A percentile compares a stretch with the other conserved stretches of the same genome.
Evolutionary conservation across 2,888 invertebrate species (phyloP).

Genomic region (Halocaridina rubra): DNA sequence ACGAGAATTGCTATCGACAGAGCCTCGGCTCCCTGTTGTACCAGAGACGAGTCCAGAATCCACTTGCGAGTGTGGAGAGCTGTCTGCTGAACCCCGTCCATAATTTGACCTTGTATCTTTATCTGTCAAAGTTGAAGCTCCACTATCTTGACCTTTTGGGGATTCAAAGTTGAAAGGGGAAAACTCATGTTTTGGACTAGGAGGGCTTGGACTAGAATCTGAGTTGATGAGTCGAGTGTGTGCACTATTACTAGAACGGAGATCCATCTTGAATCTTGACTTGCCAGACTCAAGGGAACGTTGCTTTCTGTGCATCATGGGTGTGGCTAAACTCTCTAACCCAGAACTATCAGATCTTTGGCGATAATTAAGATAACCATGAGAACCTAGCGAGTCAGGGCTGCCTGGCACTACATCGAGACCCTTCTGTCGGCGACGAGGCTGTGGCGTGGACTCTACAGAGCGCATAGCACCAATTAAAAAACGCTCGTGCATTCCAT

Average conservation of each 20-base stretch:
- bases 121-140: constrained; percentile 57
- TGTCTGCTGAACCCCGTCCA: constrained; percentile 64
- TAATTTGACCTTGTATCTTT: constrained; percentile 50
- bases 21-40: constrained; percentile 66
- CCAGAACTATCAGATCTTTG: constrained; percentile 59
- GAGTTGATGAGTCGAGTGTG: constrained; percentile 64
- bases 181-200: constrained; percentile 64
- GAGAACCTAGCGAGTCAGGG: constrained; percentile 51
- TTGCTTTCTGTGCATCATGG: constrained; percentile 66
- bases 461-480: constrained; percentile 72
- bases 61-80: constrained; percentile 65
- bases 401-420: constrained; percentile 44
- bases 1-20: constrained; percentile 64
- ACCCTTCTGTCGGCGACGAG: constrained; percentile 65
- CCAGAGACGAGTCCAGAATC: constrained; percentile 66
- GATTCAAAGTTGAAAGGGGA: constrained; percentile 55
- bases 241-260: constrained; percentile 35
- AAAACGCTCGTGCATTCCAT: constrained; percentile 86
- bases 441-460: constrained; percentile 76
- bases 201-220: constrained; percentile 65
- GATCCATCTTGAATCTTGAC: constrained; percentile 18
- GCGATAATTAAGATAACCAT: constrained; percentile 41
- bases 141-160: constrained; percentile 56
- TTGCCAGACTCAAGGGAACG: constrained; percentile 64
- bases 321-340: constrained; percentile 65